Base-by-base conservation (phyloP, 2,888 invertebrate genomes). In the Leptinotarsa juncta region DNA sequence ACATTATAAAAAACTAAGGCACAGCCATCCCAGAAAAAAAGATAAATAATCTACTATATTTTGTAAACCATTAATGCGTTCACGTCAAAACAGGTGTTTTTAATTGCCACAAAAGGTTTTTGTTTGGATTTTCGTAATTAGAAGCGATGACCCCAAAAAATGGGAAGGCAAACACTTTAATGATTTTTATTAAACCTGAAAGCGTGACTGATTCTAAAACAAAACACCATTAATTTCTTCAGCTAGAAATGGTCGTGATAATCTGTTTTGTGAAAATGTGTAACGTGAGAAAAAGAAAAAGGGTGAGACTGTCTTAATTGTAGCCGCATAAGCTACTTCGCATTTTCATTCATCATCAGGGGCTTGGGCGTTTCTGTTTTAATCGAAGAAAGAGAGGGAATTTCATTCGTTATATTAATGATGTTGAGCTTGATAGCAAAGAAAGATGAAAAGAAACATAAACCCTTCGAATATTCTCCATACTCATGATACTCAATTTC, bases 151-250 rank as follows among this genome's bases (percentile, higher is more conserved):
- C 76, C 74, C 74, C 74, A 71, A 71, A 71, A 75, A 79, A 76
- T 72, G 75, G 71, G 57, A 69, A 68, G 71, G 70, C 77, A 76
- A 78, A 74, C 75, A 74, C 70, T 72, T 66, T 79, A 79, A 79
- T 79, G 68, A 70, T 65, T 75, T 79, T 77, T 76, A 77, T 78
- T 70, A 77, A 73, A 72, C 65, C 79, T 78, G 74, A 76, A 75
- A 72, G 70, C 81, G 77, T 79, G 60, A 78, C 81, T 78, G 79
- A 81, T 79, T 78, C 71, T 74, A 71, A 80, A 78, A 81, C 79
- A 81, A 79, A 79, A 79, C 75, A 69, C 70, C 79, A 79, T 79
- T 79, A 77, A 74, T 79, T 75, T 77, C 71, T 72, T 70, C 71
- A 71, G 70, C 73, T 68, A 75, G 75, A 73, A 57, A 68, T 71